Conservation (phyloP, 2,888 invertebrate genomes). For the Agapostemon virescens region DNA sequence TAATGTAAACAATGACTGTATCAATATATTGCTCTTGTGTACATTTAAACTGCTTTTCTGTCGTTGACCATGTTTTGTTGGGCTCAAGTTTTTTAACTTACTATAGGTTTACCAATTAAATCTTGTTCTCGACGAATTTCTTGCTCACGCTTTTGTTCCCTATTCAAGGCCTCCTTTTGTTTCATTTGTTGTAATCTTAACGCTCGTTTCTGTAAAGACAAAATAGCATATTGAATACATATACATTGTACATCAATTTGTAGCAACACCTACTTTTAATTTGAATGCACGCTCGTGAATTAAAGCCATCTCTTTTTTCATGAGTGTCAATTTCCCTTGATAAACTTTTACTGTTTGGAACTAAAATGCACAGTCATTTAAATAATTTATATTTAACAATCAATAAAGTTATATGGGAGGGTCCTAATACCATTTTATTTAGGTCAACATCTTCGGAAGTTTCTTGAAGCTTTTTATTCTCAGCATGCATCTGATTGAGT, state of each 20-base stretch:
- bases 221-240: not conserved
- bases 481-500: slow-evolving; percentile 74
- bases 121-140: slow-evolving; percentile 77
- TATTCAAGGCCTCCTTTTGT: slow-evolving; percentile 78
- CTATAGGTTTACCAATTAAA: slow-evolving; percentile 73
- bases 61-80: not conserved
- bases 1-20: slow-evolving; percentile 87
- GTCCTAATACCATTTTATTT: slow-evolving; percentile 76
- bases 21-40: slow-evolving; percentile 45
- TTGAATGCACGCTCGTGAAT: slow-evolving; percentile 80
- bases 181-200: slow-evolving; percentile 79
- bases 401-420: slow-evolving; percentile 21
- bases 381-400: slow-evolving; percentile 16
- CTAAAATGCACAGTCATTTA: slow-evolving; percentile 65
- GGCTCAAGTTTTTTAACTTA: slow-evolving; percentile 40
- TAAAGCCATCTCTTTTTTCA: slow-evolving; percentile 80
- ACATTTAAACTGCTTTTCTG: slow-evolving; percentile 19
- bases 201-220: slow-evolving; percentile 78
- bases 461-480: slow-evolving; percentile 75
- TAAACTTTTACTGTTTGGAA: slow-evolving; percentile 79
- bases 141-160: slow-evolving; percentile 75
- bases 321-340: slow-evolving; percentile 78
- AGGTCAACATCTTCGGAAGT: slow-evolving; percentile 73
- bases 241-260: not conserved
- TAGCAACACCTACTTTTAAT: slow-evolving; percentile 77